A percentile compares a stretch with the other conserved stretches of the same genome.
Conservation (phyloP, 2,797 vertebrate species). For the Pteropus rufus region DNA sequence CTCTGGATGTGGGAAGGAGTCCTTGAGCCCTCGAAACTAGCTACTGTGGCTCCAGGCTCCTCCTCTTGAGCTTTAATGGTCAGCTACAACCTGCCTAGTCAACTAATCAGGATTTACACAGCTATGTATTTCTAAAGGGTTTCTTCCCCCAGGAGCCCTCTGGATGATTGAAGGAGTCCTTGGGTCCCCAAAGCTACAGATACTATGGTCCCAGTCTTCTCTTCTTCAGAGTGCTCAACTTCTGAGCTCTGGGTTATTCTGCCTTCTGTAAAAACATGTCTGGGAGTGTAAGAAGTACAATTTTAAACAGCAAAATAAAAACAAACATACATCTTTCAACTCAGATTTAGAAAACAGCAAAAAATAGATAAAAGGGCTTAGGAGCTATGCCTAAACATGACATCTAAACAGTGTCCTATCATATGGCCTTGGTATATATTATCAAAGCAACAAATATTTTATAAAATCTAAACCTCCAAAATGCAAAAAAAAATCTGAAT, state of each 20-base stretch:
- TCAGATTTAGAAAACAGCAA: background rate
- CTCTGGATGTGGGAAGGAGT: background rate
- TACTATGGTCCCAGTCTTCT: background rate
- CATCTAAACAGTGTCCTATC: background rate
- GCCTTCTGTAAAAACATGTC: background rate
- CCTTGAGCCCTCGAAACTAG: background rate
- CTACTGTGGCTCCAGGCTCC: too few species aligned
- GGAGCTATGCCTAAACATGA: background rate
- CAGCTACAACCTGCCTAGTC: background rate
- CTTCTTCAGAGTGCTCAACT: accelerated
- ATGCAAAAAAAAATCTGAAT: background rate
- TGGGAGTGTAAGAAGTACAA: background rate
- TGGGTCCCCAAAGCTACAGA: background rate
- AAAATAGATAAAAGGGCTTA: background rate
- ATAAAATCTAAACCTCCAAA: background rate
- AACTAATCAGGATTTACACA: background rate
- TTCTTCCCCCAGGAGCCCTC: background rate
- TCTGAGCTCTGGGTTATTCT: background rate
- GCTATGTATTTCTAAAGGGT: background rate
- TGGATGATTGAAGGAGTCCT: background rate
- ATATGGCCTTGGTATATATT: background rate
- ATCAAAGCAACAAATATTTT: background rate
- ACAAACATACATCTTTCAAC: background rate
- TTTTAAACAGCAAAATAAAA: background rate
- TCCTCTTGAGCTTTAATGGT: background rate